These are phyloP conservation scores for Athetis lepigone DNA, from an alignment of 2,888 invertebrate species.

Conservation along the genomic window DNA sequence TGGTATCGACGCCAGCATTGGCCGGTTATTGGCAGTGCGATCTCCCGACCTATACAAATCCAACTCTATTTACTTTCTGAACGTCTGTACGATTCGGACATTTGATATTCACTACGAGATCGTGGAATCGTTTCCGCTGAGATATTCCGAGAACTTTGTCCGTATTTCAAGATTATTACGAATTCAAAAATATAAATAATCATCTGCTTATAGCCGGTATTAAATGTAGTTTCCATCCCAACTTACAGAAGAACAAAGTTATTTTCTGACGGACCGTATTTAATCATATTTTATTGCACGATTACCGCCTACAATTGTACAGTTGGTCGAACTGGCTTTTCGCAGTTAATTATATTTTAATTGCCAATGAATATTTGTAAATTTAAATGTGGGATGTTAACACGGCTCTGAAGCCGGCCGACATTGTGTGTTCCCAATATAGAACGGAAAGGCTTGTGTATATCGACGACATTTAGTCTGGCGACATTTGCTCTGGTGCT, in stretches of 20 bases:
- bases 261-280: constrained; percentile 39
- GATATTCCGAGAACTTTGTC: constrained; percentile 59
- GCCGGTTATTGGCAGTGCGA: constrained; percentile 67
- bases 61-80: constrained; percentile 70
- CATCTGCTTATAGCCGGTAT: neutral
- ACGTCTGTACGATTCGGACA: constrained; percentile 68
- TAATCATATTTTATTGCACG: constrained; percentile 46
- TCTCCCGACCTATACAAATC: constrained; percentile 70
- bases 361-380: constrained; percentile 58
- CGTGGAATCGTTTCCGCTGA: constrained; percentile 70
- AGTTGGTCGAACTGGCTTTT: constrained; percentile 32
- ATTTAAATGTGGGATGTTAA: constrained; percentile 55
- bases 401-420: constrained; percentile 55
- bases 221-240: constrained; percentile 41
- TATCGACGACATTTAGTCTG: constrained; percentile 74
- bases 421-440: constrained; percentile 68
- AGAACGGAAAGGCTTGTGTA: constrained; percentile 66
- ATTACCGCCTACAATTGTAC: constrained; percentile 49
- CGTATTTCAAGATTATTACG: constrained; percentile 39
- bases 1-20: constrained; percentile 45
- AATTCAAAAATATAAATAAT: constrained; percentile 24
- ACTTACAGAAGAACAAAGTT: constrained; percentile 24
- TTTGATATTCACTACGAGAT: constrained; percentile 74
- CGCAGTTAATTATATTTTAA: constrained; percentile 59
- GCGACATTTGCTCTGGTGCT: constrained; percentile 80